Conservation (phyloP, 1,140 invertebrate genomes). For the Solen grandis region DNA sequence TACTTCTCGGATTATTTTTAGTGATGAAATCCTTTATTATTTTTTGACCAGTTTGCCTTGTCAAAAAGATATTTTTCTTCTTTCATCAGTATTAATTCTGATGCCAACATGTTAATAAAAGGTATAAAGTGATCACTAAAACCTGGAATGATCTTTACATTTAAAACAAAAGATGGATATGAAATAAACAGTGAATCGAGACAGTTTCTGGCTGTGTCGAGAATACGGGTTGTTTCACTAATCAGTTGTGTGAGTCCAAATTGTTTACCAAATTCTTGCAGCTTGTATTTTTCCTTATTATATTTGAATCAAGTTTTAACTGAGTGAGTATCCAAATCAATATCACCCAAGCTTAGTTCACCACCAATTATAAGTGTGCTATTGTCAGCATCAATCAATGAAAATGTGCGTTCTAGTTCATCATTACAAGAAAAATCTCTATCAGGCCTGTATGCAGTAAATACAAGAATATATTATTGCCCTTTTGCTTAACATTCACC, state of each 20-base stretch:
- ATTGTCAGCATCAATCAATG: not conserved
- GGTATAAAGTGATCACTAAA: slow-evolving; percentile 28
- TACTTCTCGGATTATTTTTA: not conserved
- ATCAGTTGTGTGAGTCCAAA: not conserved
- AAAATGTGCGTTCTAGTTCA: not conserved
- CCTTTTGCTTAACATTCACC: slow-evolving; percentile 22
- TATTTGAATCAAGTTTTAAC: not conserved
- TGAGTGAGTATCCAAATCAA: not conserved
- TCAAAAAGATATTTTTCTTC: not conserved
- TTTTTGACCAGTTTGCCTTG: not conserved
- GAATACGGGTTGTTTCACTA: not conserved
- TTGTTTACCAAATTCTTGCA: not conserved
- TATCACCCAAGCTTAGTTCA: slow-evolving; percentile 23
- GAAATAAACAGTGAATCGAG: not conserved
- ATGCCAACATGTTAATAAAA: slow-evolving; percentile 3
- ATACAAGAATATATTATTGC: slow-evolving; percentile 1
- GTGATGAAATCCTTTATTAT: not conserved
- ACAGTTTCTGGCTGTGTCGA: not conserved
- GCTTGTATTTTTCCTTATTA: not conserved
- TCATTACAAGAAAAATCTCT: too few species aligned
- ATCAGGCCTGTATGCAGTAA: not conserved
- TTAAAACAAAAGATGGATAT: too few species aligned
- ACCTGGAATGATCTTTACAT: slow-evolving; percentile 23
- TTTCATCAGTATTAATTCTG: slow-evolving; percentile 2
- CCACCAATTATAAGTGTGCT: slow-evolving; percentile 19